Conservation (phyloP, 2,888 invertebrate genomes). For the Polyommatus icarus region DNA sequence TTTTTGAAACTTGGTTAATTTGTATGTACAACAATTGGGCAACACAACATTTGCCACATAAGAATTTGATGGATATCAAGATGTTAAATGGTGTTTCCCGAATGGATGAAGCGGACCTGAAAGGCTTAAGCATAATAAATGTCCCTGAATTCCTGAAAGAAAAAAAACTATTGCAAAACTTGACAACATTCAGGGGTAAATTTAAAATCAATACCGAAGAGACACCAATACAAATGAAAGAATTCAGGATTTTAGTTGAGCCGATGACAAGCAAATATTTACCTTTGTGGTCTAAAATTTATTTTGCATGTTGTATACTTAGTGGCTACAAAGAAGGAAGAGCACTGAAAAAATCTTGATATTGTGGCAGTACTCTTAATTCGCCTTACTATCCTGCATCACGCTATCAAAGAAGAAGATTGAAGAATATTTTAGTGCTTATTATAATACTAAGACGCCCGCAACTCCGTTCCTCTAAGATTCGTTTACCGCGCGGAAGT, state of each 20-base stretch:
- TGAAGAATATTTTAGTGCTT: no score
- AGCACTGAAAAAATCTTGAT: not conserved
- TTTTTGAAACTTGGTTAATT: not conserved
- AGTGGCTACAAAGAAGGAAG: not conserved
- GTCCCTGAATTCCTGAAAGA: not conserved
- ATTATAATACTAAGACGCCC: no score
- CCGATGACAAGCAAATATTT: slow-evolving; percentile 13
- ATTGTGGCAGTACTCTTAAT: no score
- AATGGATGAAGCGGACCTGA: not conserved
- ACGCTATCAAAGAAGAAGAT: no score
- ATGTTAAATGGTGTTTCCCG: not conserved
- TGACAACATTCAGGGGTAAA: not conserved
- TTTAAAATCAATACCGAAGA: not conserved
- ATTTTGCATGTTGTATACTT: slow-evolving; percentile 3
- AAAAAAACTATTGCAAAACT: not conserved
- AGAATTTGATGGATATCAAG: not conserved
- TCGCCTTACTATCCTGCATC: no score
- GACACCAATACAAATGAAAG: not conserved
- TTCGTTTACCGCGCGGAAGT: no score
- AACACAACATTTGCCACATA: not conserved
- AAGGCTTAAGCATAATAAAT: not conserved
- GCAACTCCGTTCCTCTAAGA: no score
- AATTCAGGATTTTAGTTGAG: not conserved
- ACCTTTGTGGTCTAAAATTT: not conserved
- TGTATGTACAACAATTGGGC: not conserved